These are phyloP conservation scores for Pristionchus exspectatus DNA, from an alignment of 2,888 invertebrate species.

Conservation along the genomic window DNA sequence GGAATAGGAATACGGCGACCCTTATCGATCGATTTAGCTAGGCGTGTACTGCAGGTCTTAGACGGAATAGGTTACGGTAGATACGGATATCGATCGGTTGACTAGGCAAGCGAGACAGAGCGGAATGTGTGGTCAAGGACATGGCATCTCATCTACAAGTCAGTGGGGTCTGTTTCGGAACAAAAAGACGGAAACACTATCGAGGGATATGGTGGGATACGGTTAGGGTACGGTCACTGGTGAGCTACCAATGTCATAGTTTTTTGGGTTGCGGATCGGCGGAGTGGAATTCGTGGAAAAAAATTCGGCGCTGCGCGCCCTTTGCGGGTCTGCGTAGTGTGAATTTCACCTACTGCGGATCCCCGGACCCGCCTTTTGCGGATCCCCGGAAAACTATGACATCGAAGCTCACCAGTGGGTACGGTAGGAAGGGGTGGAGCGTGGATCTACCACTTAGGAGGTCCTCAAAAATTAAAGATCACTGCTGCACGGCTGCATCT, in stretches of 20 bases:
- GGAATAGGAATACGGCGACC: background rate
- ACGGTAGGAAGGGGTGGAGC: background rate
- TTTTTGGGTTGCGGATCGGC: too few relatives aligned
- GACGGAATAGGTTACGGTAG: background rate
- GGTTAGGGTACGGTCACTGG: background rate
- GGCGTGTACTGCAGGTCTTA: conserved; percentile 12
- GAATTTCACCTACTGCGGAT: too few relatives aligned
- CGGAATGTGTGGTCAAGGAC: background rate
- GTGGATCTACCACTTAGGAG: conserved; percentile 35
- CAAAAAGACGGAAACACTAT: background rate
- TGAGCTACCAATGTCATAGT: too few relatives aligned
- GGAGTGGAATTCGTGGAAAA: too few relatives aligned
- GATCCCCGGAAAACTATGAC: too few relatives aligned
- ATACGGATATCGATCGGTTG: background rate
- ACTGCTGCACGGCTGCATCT: background rate
- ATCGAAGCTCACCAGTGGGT: too few relatives aligned
- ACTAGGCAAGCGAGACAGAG: conserved; percentile 11
- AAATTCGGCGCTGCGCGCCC: too few relatives aligned
- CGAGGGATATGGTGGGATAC: background rate
- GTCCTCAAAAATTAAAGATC: background rate
- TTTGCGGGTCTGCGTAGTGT: too few relatives aligned
- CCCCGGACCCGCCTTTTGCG: too few relatives aligned
- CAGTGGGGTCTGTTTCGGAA: background rate
- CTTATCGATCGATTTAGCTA: conserved; percentile 15
- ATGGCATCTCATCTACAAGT: conserved; percentile 5